phyloP scores from a whole-genome alignment of 2,113 vertebrate species.

The Uropsilus gracilis region DNA sequence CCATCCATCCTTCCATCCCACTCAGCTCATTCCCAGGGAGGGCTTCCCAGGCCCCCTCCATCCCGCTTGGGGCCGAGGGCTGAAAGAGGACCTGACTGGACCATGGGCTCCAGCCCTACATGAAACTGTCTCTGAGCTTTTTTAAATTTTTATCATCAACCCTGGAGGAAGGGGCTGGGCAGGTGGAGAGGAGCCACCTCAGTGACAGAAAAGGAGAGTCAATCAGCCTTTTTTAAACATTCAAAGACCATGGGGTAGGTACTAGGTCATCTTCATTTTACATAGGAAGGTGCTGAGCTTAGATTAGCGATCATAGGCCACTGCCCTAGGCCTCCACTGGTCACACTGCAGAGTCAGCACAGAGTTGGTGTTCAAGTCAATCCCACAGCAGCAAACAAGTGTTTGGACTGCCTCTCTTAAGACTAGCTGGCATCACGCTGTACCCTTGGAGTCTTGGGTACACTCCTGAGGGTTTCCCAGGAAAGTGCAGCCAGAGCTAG shows the following conservation, averaged over 20 bases:
- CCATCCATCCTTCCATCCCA: not conserved
- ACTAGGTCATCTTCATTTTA: not conserved
- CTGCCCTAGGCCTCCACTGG: not conserved
- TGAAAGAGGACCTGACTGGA: not conserved
- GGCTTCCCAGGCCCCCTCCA: too few relatives aligned
- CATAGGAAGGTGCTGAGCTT: not conserved
- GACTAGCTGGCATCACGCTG: too few relatives aligned
- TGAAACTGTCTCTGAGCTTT: not conserved
- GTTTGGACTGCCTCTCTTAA: not conserved
- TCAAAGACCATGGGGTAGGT: not conserved
- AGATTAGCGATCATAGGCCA: not conserved
- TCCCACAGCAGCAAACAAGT: not conserved
- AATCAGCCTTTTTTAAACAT: not conserved
- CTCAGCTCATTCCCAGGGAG: not conserved
- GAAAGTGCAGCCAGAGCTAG: not conserved
- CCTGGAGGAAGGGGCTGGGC: not conserved
- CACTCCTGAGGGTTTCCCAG: not conserved
- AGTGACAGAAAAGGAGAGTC: not conserved
- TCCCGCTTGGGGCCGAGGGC: not conserved
- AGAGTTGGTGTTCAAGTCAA: not conserved
- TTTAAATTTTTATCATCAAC: conserved; percentile 40
- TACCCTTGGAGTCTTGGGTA: not conserved
- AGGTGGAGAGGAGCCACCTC: not conserved
- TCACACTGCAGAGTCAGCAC: not conserved
- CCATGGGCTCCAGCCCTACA: not conserved